Conservation (phyloP, 2,797 vertebrate genomes). For the Glossophaga mutica region DNA sequence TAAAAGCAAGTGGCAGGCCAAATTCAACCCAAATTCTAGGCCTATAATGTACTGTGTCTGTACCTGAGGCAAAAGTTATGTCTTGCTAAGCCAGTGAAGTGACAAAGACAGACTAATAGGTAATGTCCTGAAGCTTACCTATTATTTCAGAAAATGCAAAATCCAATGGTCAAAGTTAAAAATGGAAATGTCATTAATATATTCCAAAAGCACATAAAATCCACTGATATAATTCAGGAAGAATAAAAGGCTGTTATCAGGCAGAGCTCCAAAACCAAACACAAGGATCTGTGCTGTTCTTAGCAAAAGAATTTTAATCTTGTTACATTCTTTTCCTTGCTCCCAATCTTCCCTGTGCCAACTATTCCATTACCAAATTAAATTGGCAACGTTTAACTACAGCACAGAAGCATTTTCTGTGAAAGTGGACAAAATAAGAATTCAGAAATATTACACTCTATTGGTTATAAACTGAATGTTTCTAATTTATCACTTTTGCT, state of each 20-base stretch:
- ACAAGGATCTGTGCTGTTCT: constrained; percentile 11
- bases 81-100: background rate
- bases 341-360: constrained; percentile 34
- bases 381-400: constrained; percentile 34
- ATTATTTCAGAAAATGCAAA: constrained; percentile 5
- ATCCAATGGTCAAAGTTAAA: background rate
- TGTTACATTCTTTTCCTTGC: background rate
- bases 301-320: constrained; percentile 56
- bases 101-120: background rate
- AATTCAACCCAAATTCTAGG: background rate
- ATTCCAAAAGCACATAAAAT: constrained; percentile 7
- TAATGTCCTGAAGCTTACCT: background rate
- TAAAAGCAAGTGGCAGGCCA: background rate
- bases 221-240: background rate
- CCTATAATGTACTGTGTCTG: background rate
- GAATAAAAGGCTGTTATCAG: background rate
- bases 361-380: constrained; percentile 65
- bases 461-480: background rate
- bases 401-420: constrained; percentile 25
- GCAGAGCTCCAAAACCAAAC: constrained; percentile 46
- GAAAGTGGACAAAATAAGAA: background rate
- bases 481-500: constrained; percentile 33
- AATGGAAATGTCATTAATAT: constrained; percentile 5
- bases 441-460: background rate
- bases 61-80: background rate